A percentile compares a stretch with the other conserved stretches of the same genome.
phyloP scores from a whole-genome alignment of 92 coral and sea anemone species.

The Actinernus sp. region DNA sequence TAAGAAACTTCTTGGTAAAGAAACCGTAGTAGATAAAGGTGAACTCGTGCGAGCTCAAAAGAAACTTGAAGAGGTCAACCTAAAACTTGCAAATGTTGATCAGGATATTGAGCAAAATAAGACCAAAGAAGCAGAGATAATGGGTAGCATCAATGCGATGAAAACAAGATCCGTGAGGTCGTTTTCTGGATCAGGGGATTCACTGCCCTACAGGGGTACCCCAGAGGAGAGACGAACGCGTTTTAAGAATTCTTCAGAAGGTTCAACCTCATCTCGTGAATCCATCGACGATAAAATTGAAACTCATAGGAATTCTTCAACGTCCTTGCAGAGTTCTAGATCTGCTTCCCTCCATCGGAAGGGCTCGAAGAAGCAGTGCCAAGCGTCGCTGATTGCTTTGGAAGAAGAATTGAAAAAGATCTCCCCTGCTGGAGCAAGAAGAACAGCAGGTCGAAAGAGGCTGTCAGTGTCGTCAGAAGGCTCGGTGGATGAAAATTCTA shows the following conservation, averaged over 20 bases:
- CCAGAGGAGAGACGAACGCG: conserved; percentile 55
- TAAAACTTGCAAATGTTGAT: conserved; percentile 77
- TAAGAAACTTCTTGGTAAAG: conserved; percentile 81
- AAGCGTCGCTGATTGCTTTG: conserved; percentile 61
- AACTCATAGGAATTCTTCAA: conserved; percentile 5
- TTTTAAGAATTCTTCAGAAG: conserved; percentile 62
- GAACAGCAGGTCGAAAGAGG: conserved; percentile 50
- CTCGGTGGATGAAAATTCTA: conserved; percentile 42
- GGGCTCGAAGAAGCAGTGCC: conserved; percentile 59
- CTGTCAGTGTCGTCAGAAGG: conserved; percentile 84
- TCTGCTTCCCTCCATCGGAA: conserved; percentile 46
- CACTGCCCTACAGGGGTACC: conserved; percentile 6
- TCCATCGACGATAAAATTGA: conserved; percentile 67
- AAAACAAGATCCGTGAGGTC: conserved; percentile 63
- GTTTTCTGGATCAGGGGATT: conserved; percentile 18
- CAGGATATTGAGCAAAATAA: conserved; percentile 72
- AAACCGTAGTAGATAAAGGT: conserved; percentile 43
- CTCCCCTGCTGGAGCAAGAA: conserved; percentile 69
- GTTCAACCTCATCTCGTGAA: conserved; percentile 82
- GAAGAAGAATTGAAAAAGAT: conserved; percentile 83
- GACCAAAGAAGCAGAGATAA: conserved; percentile 67
- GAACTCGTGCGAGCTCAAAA: conserved; percentile 49
- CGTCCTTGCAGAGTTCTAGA: conserved; percentile 22
- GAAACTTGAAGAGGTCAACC: conserved; percentile 70
- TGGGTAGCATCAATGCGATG: conserved; percentile 68